A percentile compares a stretch with the other conserved stretches of the same genome.
These are phyloP conservation scores for Thereva unica DNA, from an alignment of 2,888 invertebrate genomes.

Conservation along the genomic window DNA sequence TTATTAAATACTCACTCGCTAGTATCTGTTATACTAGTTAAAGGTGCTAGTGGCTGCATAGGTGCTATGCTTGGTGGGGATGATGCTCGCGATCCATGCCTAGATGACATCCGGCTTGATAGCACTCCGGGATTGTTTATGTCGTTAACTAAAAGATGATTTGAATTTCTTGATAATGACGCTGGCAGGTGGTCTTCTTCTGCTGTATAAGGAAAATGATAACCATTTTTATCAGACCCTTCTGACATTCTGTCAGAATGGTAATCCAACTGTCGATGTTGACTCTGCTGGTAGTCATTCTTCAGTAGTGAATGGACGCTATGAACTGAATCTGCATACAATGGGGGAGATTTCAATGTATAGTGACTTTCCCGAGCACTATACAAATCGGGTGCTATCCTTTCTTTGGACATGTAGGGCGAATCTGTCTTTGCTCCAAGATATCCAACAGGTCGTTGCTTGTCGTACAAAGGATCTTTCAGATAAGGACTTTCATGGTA, in stretches of 20 bases:
- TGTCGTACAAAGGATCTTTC: conserved; percentile 56
- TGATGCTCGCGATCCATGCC: conserved; percentile 55
- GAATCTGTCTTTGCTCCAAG: conserved; percentile 50
- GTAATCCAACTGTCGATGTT: conserved; percentile 49
- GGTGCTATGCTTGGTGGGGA: conserved; percentile 61
- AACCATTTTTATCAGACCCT: conserved; percentile 76
- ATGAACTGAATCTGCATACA: conserved; percentile 53
- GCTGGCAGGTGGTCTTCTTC: conserved; percentile 72
- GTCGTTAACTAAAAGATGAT: conserved; percentile 57
- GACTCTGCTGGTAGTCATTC: conserved; percentile 60
- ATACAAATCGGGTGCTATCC: conserved; percentile 56
- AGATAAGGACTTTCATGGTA: conserved; percentile 55
- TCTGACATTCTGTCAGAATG: conserved; percentile 69
- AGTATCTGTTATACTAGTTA: conserved; percentile 67
- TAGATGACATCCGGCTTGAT: conserved; percentile 49
- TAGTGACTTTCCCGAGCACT: conserved; percentile 56
- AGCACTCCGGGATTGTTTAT: conserved; percentile 61
- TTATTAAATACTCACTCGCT: conserved; percentile 63
- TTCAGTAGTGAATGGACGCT: conserved; percentile 57
- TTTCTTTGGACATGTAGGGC: conserved; percentile 57
- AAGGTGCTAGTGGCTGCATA: conserved; percentile 63
- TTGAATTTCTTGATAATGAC: conserved; percentile 47
- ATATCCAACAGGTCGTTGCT: conserved; percentile 53
- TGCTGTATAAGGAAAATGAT: conserved; percentile 82
- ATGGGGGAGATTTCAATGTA: conserved; percentile 53